Evolutionary conservation across 2,113 vertebrate genomes (phyloP), one percentile per base, ranked within the genome.

Genomic region (Mustelus asterias): DNA sequence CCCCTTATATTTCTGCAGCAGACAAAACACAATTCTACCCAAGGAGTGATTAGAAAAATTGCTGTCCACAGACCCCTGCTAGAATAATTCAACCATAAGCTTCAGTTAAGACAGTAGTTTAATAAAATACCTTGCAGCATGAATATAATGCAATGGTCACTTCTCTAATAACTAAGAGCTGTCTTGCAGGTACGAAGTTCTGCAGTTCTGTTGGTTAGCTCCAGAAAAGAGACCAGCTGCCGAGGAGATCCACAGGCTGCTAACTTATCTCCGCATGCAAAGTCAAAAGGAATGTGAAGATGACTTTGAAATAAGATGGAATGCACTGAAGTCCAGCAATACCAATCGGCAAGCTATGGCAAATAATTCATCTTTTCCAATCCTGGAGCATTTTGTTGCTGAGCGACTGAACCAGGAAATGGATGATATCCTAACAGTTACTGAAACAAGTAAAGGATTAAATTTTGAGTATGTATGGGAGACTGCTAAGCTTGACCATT

Each of bases 391-490:
- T 95, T 99, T 99, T 69, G 96, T 98, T 0, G 97, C 99, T 11
- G 98, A 98, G 0, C 97, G 98, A 69, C 97, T 99, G 41, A 97
- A 98, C 37, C 98, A 98, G 1, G 99, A 99, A 96, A 98, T 99
- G 96, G 99, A 99, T 48, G 99, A 99, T 96, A 98, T 99, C 96
- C 98, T 99, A 69, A 99, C 99, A 0, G 98, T 99, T 67, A 99
- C 99, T 0, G 99, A 99, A 97, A 99, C 99, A 0, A 99, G 99
- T 97, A 98, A 98, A 65, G 99, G 99, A 6, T 98, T 99, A 95
- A 99, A 98, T 97, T 99, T 99, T 72, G 99, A 99, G 96, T 99
- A 99, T 0, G 98, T 99, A 58, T 99, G 99, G 99, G 99, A 99
- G 97, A 98, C 98, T 0, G 99, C 99, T 95, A 99, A 99, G 96